Percentiles rank a stretch among this genome's conserved stretches.
These are phyloP conservation scores for Argyresthia goedartella DNA, from an alignment of 2,888 invertebrate genomes.

Conservation along the genomic window DNA sequence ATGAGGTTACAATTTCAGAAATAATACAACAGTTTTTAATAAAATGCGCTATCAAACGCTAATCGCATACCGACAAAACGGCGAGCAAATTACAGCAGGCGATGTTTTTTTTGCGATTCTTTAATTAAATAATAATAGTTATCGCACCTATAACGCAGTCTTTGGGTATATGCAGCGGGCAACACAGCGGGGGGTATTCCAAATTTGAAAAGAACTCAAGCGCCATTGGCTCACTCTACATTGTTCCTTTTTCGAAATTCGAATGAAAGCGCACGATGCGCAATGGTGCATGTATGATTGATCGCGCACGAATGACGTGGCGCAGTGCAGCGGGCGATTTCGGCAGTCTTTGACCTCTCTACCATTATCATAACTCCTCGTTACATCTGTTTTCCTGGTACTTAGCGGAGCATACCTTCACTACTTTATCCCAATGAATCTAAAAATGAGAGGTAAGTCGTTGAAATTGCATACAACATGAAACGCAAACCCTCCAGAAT, in stretches of 20 bases:
- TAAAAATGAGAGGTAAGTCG: too few species aligned
- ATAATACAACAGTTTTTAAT: not conserved
- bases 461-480: too few species aligned
- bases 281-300: slow-evolving; percentile 69
- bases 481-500: too few species aligned
- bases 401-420: too few species aligned
- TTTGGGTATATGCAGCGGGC: slow-evolving; percentile 20
- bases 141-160: not conserved
- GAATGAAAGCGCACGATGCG: slow-evolving; percentile 48
- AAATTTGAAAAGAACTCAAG: slow-evolving; percentile 51
- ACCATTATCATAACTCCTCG: slow-evolving; percentile 14
- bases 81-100: slow-evolving; percentile 16
- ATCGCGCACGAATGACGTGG: slow-evolving; percentile 58
- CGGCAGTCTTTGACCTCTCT: slow-evolving; percentile 55
- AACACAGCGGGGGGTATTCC: slow-evolving; percentile 38
- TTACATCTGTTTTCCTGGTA: slow-evolving; percentile 11
- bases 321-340: slow-evolving; percentile 40
- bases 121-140: slow-evolving; percentile 51
- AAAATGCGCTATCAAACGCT: not conserved
- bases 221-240: slow-evolving; percentile 52
- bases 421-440: too few species aligned
- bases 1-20: too few species aligned
- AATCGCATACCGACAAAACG: slow-evolving; percentile 6
- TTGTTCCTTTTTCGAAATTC: slow-evolving; percentile 62
- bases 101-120: slow-evolving; percentile 38